Percentiles rank a stretch among this genome's conserved stretches.
Evolutionary conservation across 2,888 invertebrate species (phyloP).

Genomic region (Orthosia gracilis): DNA sequence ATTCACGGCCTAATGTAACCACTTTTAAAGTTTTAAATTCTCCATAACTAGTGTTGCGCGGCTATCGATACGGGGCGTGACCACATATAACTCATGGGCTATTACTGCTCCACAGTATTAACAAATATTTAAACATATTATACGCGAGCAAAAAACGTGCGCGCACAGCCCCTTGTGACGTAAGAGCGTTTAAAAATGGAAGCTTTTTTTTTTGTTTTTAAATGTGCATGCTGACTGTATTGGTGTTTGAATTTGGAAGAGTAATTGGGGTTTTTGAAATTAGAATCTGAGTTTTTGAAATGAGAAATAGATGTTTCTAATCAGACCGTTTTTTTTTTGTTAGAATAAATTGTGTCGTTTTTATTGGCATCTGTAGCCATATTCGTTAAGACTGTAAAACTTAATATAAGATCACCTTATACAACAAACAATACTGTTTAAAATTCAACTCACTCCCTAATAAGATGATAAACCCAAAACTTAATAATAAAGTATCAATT

Average conservation of each 20-base stretch:
- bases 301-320: not conserved
- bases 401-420: not conserved
- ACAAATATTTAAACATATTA: slow-evolving; percentile 87
- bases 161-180: slow-evolving; percentile 67
- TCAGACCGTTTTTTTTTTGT: not conserved
- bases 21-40: slow-evolving; percentile 30
- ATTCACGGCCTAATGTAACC: slow-evolving; percentile 6
- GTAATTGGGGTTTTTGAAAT: slow-evolving; percentile 5
- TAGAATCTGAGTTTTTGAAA: not conserved
- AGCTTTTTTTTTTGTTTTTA: slow-evolving; percentile 39
- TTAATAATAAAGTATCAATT: slow-evolving; percentile 56
- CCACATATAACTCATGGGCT: slow-evolving; percentile 72
- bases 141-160: slow-evolving; percentile 72
- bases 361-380: not conserved
- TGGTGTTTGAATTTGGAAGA: slow-evolving; percentile 25
- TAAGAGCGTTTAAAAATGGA: slow-evolving; percentile 53
- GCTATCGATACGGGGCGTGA: slow-evolving; percentile 77
- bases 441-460: slow-evolving; percentile 26
- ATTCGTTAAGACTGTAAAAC: not conserved
- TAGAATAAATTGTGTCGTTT: not conserved
- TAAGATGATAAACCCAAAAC: slow-evolving; percentile 42
- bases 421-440: slow-evolving; percentile 12
- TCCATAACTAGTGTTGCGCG: slow-evolving; percentile 57
- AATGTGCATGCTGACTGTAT: slow-evolving; percentile 21
- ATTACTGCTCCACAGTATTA: slow-evolving; percentile 79